Percentiles rank a stretch among this genome's conserved stretches.
Evolutionary conservation across 2,797 vertebrate genomes (phyloP).

Genomic region (Anisognathus igniventris): DNA sequence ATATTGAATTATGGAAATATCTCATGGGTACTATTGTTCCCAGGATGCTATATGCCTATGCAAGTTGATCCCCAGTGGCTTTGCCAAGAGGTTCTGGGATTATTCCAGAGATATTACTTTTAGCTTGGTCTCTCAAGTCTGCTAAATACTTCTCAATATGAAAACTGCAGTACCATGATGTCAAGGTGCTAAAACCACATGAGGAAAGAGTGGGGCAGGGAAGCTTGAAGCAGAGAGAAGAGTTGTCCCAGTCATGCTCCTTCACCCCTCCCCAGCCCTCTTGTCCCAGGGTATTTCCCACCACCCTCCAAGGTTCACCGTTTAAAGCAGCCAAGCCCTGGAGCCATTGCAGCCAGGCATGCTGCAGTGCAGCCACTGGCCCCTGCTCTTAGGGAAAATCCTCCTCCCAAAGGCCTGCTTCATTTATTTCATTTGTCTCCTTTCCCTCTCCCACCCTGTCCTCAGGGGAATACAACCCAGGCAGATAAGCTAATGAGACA

Average conservation of each 20-base stretch:
- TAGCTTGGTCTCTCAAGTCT: conserved; percentile 8
- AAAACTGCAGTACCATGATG: neutral
- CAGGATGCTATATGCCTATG: neutral
- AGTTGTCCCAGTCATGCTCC: neutral
- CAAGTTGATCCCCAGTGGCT: neutral
- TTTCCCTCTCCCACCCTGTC: conserved; percentile 30
- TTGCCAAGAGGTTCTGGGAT: conserved; percentile 24
- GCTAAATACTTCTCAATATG: neutral
- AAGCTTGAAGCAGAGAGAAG: neutral
- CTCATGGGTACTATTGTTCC: neutral
- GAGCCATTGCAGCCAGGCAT: neutral
- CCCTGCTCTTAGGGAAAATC: neutral
- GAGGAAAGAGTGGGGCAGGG: neutral
- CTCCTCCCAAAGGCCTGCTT: conserved; percentile 8
- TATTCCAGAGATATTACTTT: conserved; percentile 9
- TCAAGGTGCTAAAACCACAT: neutral
- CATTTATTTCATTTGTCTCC: conserved; percentile 41
- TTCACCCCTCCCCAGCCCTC: neutral
- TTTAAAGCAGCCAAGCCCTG: neutral
- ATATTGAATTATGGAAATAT: neutral
- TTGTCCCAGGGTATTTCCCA: neutral
- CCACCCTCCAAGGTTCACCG: neutral
- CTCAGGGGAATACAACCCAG: conserved; percentile 41
- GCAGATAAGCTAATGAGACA: conserved; percentile 67
- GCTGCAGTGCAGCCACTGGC: neutral